Evolutionary conservation across 2,113 vertebrate genomes (phyloP).

Genomic region (Panthera tigris): DNA sequence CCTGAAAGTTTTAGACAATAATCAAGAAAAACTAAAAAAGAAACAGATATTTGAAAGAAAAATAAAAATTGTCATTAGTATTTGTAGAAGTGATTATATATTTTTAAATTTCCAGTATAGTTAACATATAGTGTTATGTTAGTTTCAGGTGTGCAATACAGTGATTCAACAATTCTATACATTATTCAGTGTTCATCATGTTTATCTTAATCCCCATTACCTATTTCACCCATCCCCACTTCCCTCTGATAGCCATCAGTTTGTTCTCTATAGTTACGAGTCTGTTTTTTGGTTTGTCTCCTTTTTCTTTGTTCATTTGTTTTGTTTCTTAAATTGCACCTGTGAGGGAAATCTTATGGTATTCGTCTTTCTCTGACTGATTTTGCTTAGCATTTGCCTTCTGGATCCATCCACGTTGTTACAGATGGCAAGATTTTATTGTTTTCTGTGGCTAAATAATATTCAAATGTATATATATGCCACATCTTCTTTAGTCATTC

Average conservation of each 20-base stretch:
- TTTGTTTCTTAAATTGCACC: neutral
- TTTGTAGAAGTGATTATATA: neutral
- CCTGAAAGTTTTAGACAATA: neutral
- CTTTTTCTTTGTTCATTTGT: neutral
- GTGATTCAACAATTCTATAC: neutral
- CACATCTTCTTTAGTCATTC: neutral
- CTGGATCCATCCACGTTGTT: neutral
- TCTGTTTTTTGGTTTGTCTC: neutral
- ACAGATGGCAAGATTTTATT: neutral
- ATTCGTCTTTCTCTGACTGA: neutral
- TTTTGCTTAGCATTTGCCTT: neutral
- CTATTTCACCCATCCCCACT: neutral
- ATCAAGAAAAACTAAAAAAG: neutral
- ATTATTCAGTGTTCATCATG: neutral
- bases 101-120: neutral
- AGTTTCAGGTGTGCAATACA: neutral
- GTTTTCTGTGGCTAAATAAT: neutral
- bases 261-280: neutral
- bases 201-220: neutral
- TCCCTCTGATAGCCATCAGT: neutral
- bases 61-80: neutral
- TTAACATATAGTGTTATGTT: neutral
- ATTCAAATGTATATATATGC: neutral
- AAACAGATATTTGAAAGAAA: neutral
- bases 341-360: neutral